A percentile compares a stretch with the other conserved stretches of the same genome.
These are phyloP conservation scores for Leptodactylus fuscus DNA, from an alignment of 2,113 vertebrate species.

Conservation along the genomic window DNA sequence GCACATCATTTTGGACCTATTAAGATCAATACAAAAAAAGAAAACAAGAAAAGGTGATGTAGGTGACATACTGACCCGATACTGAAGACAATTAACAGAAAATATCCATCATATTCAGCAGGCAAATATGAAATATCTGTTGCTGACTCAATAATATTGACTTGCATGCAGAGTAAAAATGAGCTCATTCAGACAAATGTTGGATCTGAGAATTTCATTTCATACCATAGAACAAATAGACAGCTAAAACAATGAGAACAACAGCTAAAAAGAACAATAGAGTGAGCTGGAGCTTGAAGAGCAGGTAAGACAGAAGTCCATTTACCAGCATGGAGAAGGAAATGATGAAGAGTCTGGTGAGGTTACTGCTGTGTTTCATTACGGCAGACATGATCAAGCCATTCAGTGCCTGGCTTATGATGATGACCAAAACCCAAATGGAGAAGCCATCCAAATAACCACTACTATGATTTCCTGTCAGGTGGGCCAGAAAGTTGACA, in stretches of 20 bases:
- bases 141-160: too few species aligned
- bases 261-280: slow-evolving; percentile 81
- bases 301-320: slow-evolving; percentile 78
- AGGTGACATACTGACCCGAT: too few species aligned
- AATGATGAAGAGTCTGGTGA: slow-evolving; percentile 92
- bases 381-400: slow-evolving; percentile 92
- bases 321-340: slow-evolving; percentile 94
- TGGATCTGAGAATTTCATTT: slow-evolving; percentile 48
- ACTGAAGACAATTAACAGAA: too few species aligned
- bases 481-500: slow-evolving; percentile 77
- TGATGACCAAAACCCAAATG: slow-evolving; percentile 75
- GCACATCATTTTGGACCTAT: too few species aligned
- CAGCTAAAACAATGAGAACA: slow-evolving; percentile 80
- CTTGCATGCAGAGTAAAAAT: too few species aligned
- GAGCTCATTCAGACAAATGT: background rate
- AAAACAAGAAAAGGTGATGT: too few species aligned
- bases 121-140: too few species aligned
- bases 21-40: too few species aligned
- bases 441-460: slow-evolving; percentile 87
- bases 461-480: slow-evolving; percentile 64
- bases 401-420: slow-evolving; percentile 87
- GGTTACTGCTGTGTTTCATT: slow-evolving; percentile 93
- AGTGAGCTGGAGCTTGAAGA: slow-evolving; percentile 86
- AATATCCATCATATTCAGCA: too few species aligned
- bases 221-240: slow-evolving; percentile 85